Evolutionary conservation across 2,888 invertebrate genomes (phyloP), one percentile per base, ranked within the genome.

Genomic region (Lepidonotus clava): DNA sequence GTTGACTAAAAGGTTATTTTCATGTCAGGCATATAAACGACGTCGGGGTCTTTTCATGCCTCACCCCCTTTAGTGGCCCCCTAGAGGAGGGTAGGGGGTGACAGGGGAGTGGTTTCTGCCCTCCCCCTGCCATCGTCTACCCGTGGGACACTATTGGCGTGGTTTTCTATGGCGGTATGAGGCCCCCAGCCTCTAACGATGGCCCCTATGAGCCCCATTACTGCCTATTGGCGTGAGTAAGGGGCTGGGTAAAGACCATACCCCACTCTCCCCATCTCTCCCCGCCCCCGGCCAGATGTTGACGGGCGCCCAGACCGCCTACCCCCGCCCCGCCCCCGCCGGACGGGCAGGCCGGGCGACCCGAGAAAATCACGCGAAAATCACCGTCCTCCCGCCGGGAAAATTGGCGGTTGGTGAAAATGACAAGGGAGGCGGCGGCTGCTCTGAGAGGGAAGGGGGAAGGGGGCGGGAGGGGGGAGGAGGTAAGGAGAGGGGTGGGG

Each of bases 251-350:
- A 80, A 80, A 41, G 80, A 46, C 46, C 51, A 34, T 46, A 18
- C 41, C 34, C 71, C 32, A 32, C 71, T 11, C 51, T 11, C 51
- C n/a, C 11, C 66, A 66, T 8, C 32, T 6, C 34, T 14, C 38
- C 80, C 46, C n/a, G n/a, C 80, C 46, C 11, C 5, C 32, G 80
- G 80, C 80, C 80, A 80, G 80, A 80, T 80, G 80, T 80, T 80
- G 80, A 80, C 80, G 46, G 51, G 41, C 46, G 24, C 46, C 46
- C 18, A 28, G 41, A 76, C 80, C 80, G 46, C 80, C 46, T 46
- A 11, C 80, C 80, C 11, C 24, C 40, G 28, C 80, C 46, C 41
- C 80, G 80, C 80, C 80, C 80, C 80, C 46, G 41, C 51, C 80
- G 28, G 34, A 41, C 6, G 46, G n/a, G 46, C n/a, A 34, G 28